phyloP scores from a whole-genome alignment of 2,113 vertebrate species.

The Jaculus jaculus region DNA sequence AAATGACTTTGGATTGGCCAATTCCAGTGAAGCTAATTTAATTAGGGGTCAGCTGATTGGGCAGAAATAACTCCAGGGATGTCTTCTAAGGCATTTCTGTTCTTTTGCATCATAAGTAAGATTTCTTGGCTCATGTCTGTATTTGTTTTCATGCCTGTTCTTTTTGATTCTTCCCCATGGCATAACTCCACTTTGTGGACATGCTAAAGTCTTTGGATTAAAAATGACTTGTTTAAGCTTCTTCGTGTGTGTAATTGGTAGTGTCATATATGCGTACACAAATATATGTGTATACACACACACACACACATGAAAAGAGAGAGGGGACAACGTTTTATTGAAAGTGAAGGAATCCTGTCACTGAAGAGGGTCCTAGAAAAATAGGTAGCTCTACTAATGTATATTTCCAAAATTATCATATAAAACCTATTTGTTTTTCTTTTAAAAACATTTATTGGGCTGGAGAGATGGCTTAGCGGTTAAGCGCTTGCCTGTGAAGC shows the following conservation, averaged over 20 bases:
- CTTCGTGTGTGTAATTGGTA: not conserved
- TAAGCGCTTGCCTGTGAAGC: too few relatives aligned
- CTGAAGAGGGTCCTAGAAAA: too few relatives aligned
- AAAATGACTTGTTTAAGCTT: conserved; percentile 49
- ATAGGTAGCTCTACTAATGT: too few relatives aligned
- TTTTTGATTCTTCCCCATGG: not conserved
- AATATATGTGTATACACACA: too few relatives aligned
- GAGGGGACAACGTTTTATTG: too few relatives aligned
- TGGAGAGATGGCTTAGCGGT: too few relatives aligned
- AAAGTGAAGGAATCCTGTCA: too few relatives aligned
- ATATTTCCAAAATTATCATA: too few relatives aligned
- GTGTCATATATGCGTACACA: too few relatives aligned
- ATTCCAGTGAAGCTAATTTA: conserved; percentile 23
- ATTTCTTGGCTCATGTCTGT: not conserved
- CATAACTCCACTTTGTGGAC: not conserved
- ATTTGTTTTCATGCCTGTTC: not conserved
- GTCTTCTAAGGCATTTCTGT: conserved; percentile 33
- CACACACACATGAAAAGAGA: too few relatives aligned
- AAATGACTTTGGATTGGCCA: conserved; percentile 28
- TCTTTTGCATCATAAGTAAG: conserved; percentile 44
- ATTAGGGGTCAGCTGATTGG: conserved; percentile 61
- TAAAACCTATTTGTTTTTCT: too few relatives aligned
- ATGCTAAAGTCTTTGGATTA: not conserved
- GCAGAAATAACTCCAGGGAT: conserved; percentile 27
- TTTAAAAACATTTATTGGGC: too few relatives aligned